Conservation (phyloP, 2,888 invertebrate genomes). For the Chymomyza caudatula region DNA sequence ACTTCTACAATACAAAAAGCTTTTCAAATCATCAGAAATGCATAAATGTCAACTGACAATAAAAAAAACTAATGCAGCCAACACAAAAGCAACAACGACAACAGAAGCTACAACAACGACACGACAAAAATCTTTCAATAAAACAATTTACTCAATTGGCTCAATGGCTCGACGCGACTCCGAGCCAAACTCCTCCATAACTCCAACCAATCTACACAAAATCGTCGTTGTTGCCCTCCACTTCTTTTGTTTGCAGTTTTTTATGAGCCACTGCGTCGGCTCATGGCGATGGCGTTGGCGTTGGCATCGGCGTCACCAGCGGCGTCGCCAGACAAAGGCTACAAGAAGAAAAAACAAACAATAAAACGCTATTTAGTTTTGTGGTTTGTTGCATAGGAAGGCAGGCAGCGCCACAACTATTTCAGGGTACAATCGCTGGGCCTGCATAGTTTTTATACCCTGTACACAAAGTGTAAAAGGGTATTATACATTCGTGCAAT, state of each 20-base stretch:
- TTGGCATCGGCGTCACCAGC: conserved; percentile 14
- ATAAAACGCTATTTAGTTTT: conserved; percentile 62
- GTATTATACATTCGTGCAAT: too few relatives aligned
- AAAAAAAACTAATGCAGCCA: background rate
- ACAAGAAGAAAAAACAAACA: conserved; percentile 22
- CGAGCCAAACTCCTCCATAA: background rate
- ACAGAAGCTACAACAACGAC: conserved; percentile 42
- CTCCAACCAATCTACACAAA: background rate
- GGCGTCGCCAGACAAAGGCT: conserved; percentile 15
- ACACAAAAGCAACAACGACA: background rate
- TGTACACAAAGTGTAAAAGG: too few relatives aligned
- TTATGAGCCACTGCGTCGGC: conserved; percentile 27
- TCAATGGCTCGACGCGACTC: conserved; percentile 68
- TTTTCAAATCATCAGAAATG: conserved; percentile 54
- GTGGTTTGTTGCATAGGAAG: conserved; percentile 56
- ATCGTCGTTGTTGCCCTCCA: background rate
- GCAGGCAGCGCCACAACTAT: background rate
- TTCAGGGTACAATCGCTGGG: background rate
- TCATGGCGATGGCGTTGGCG: conserved; percentile 16
- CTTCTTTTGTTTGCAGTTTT: conserved; percentile 34
- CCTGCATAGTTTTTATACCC: background rate
- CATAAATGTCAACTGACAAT: conserved; percentile 56
- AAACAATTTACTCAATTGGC: conserved; percentile 75
- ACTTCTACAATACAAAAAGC: conserved; percentile 17
- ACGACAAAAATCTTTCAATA: conserved; percentile 68